phyloP scores from a whole-genome alignment of 2,113 vertebrate species.

The Chroicocephalus ridibundus region DNA sequence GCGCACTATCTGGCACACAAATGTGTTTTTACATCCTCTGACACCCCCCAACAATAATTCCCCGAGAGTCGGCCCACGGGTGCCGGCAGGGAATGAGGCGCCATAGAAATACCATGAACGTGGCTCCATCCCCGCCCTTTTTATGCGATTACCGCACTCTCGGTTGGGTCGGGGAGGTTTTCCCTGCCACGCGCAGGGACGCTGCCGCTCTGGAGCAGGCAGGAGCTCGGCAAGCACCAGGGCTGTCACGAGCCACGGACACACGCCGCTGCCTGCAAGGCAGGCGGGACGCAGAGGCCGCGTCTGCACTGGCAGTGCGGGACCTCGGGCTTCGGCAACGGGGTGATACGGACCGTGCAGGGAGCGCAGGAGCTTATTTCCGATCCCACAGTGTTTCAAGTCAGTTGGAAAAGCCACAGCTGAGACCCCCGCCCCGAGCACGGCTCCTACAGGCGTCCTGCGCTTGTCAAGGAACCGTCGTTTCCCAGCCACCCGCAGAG shows the following conservation, averaged over 20 bases:
- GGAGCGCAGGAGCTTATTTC: neutral
- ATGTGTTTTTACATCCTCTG: neutral
- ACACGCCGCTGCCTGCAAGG: too few relatives aligned
- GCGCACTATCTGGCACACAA: neutral
- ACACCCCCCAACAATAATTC: neutral
- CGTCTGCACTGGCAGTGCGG: too few relatives aligned
- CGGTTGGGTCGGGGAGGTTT: neutral
- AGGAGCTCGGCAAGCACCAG: neutral
- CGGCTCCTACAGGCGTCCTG: fast-evolving
- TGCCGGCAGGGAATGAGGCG: neutral
- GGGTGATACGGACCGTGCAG: fast-evolving
- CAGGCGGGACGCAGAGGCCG: too few relatives aligned
- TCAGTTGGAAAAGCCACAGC: fast-evolving
- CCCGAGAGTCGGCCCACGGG: neutral
- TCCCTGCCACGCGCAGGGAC: too few relatives aligned
- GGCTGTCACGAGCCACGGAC: too few relatives aligned
- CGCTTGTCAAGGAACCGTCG: neutral
- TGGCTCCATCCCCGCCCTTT: neutral
- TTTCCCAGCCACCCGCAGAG: neutral
- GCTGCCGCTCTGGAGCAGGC: neutral
- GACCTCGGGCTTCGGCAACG: neutral
- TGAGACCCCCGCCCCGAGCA: neutral
- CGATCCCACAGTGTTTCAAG: too few relatives aligned
- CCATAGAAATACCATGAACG: neutral
- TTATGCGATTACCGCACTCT: fast-evolving